These are phyloP conservation scores for Lasioglossum oenotherae DNA, from an alignment of 2,888 invertebrate genomes.

Conservation along the genomic window DNA sequence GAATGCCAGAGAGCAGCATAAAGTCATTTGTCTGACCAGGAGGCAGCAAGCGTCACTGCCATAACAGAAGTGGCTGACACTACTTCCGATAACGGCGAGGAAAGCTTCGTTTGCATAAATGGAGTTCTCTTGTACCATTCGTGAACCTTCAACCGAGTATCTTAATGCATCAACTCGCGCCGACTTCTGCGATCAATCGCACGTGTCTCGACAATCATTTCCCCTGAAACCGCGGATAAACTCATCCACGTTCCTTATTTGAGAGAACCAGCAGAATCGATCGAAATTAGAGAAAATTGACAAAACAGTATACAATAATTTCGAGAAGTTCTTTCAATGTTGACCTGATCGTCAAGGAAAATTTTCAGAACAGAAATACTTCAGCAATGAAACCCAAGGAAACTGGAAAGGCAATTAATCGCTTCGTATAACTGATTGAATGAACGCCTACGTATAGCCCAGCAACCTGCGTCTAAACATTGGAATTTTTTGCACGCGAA, in stretches of 20 bases:
- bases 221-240: neutral
- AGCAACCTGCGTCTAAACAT: constrained; percentile 44
- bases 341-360: neutral
- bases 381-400: neutral
- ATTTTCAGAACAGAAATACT: neutral
- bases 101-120: neutral
- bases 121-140: neutral
- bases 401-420: neutral
- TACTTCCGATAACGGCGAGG: constrained; percentile 21
- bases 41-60: neutral
- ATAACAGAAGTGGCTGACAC: constrained; percentile 9
- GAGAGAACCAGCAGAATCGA: neutral
- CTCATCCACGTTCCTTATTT: neutral
- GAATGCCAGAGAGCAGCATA: neutral
- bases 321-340: no score
- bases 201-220: constrained; percentile 12
- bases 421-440: constrained; percentile 10
- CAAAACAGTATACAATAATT: neutral
- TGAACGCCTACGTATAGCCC: constrained; percentile 31
- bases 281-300: neutral
- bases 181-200: constrained; percentile 1
- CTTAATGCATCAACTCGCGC: neutral
- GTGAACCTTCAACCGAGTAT: neutral
- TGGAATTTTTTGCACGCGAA: neutral
- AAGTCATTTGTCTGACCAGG: neutral